These are phyloP conservation scores for Spilarctia lutea DNA, from an alignment of 2,888 invertebrate species.

Conservation along the genomic window DNA sequence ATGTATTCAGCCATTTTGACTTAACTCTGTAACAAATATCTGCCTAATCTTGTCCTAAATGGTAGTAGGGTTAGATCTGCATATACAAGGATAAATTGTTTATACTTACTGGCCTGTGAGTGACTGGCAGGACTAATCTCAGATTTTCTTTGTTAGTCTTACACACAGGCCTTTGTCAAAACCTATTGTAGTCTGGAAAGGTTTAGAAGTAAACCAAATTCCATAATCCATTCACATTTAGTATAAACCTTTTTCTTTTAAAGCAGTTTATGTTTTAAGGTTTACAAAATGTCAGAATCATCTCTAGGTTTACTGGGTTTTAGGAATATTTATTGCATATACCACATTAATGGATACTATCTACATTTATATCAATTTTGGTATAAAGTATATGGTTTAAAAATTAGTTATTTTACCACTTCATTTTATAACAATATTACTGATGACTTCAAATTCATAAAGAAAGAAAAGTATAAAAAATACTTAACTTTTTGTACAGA, in stretches of 20 bases:
- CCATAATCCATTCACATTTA: not conserved
- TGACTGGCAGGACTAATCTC: not conserved
- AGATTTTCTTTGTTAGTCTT: not conserved
- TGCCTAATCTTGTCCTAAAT: not conserved
- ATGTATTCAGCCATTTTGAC: not conserved
- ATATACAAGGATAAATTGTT: not conserved
- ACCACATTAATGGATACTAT: too few relatives aligned
- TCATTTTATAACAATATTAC: too few relatives aligned
- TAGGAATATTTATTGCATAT: too few relatives aligned
- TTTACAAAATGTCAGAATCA: too few relatives aligned
- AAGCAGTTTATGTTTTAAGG: not conserved
- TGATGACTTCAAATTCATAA: too few relatives aligned
- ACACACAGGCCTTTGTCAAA: not conserved
- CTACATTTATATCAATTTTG: too few relatives aligned
- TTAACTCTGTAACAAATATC: not conserved
- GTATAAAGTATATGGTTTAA: too few relatives aligned
- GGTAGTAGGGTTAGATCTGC: not conserved
- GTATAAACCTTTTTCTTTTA: not conserved
- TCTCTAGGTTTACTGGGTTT: not conserved
- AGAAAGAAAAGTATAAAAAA: too few relatives aligned
- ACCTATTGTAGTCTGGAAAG: not conserved
- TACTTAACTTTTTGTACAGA: too few relatives aligned
- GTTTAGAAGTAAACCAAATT: not conserved
- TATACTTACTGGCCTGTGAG: not conserved
- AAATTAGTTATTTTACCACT: too few relatives aligned